Conservation (phyloP, 2,113 vertebrate genomes). For the Elaphurus davidianus region DNA sequence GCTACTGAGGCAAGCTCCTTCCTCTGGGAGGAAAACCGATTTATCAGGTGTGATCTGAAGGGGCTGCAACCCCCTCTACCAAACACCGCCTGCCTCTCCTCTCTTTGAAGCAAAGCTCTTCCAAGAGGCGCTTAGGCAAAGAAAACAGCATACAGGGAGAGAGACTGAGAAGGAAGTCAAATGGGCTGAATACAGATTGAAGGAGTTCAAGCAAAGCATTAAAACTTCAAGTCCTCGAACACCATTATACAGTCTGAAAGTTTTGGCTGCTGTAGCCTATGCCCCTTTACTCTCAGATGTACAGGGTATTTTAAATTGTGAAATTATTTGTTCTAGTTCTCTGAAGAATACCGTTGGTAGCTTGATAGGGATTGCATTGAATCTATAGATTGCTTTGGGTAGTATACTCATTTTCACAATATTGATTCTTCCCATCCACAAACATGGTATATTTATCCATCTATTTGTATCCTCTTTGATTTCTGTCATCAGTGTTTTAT, state of each 20-base stretch:
- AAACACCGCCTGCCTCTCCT: background rate
- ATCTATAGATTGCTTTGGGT: too few relatives aligned
- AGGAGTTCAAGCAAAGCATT: background rate
- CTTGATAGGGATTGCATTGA: too few relatives aligned
- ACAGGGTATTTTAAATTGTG: background rate
- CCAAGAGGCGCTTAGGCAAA: background rate
- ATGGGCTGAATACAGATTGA: background rate
- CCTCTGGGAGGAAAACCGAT: background rate
- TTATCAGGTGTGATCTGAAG: background rate
- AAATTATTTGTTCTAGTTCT: too few relatives aligned
- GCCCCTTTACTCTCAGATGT: background rate
- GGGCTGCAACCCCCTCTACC: background rate
- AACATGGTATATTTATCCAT: too few relatives aligned
- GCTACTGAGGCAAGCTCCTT: background rate
- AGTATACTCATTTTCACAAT: too few relatives aligned
- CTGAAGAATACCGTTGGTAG: too few relatives aligned
- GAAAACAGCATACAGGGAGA: background rate
- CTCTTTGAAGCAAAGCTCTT: background rate
- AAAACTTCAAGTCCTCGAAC: background rate
- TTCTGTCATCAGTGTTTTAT: too few relatives aligned
- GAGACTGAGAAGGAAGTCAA: background rate
- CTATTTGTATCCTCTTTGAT: too few relatives aligned
- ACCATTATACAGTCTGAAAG: background rate
- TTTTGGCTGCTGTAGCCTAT: rapidly evolving
- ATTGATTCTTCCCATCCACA: too few relatives aligned